These are phyloP conservation scores for Catostylus mosaicus DNA, from an alignment of 30 jellyfish, hydroid and myxozoan species.

Conservation along the genomic window DNA sequence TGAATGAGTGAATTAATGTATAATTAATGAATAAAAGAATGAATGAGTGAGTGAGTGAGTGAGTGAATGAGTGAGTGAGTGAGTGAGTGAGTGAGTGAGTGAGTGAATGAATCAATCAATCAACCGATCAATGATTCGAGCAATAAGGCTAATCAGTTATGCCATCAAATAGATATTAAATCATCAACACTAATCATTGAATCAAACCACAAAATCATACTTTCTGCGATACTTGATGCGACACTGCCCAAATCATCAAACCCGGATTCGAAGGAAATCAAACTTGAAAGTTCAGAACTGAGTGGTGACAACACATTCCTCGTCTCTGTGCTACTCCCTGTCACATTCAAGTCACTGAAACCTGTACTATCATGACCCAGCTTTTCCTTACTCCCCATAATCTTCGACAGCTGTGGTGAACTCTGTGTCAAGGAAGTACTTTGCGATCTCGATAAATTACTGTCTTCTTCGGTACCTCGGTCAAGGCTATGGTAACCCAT, in stretches of 20 bases:
- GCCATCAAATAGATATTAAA: background rate
- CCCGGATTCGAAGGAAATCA: conserved; percentile 96
- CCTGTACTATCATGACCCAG: conserved; percentile 34
- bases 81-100: too few species aligned
- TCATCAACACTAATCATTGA: background rate
- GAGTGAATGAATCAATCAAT: background rate
- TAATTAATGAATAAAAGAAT: background rate
- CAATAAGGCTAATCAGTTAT: background rate
- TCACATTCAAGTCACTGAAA: conserved; percentile 41
- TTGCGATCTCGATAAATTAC: conserved; percentile 26
- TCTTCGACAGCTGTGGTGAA: conserved; percentile 63
- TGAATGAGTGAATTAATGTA: background rate
- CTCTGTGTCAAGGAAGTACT: conserved; percentile 29
- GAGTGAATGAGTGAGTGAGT: background rate
- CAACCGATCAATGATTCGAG: background rate
- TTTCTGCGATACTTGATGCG: conserved; percentile 92
- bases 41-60: background rate
- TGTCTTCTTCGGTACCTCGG: conserved; percentile 66
- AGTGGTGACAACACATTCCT: conserved; percentile 69
- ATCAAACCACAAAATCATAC: conserved; percentile 18
- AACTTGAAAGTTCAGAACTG: conserved; percentile 92
- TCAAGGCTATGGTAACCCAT: conserved; percentile 97
- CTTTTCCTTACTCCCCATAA: conserved; percentile 54
- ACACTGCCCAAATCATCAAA: conserved; percentile 97
- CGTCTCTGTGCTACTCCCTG: conserved; percentile 45